These are phyloP conservation scores for Capromys pilorides DNA, from an alignment of 2,797 vertebrate species.

Conservation along the genomic window DNA sequence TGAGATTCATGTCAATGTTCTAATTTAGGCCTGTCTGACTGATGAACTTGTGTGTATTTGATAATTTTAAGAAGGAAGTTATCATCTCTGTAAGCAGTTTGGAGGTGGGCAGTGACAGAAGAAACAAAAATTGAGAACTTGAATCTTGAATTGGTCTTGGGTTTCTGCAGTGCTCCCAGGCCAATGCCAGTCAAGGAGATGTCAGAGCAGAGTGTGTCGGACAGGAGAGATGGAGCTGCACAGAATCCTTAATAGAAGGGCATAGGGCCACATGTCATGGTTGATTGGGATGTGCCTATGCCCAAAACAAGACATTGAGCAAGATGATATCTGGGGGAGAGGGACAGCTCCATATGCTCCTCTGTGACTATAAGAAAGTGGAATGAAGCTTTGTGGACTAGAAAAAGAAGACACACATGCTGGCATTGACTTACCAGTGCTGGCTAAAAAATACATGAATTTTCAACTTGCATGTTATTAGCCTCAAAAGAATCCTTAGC, in stretches of 20 bases:
- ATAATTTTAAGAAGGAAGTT: slow-evolving; percentile 20
- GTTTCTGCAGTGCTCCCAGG: neutral
- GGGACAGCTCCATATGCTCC: neutral
- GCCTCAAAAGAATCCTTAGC: neutral
- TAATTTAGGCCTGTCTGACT: neutral
- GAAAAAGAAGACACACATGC: neutral
- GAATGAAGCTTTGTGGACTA: neutral
- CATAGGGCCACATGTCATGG: neutral
- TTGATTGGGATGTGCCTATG: slow-evolving; percentile 22
- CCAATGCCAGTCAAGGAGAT: neutral
- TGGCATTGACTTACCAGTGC: neutral
- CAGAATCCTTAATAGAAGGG: neutral
- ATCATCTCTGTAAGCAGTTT: neutral
- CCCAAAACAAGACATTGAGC: neutral
- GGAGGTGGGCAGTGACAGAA: neutral
- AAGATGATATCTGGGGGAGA: neutral
- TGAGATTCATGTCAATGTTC: neutral
- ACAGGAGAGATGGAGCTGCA: neutral
- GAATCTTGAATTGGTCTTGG: neutral
- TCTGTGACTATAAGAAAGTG: neutral
- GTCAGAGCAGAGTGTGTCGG: neutral
- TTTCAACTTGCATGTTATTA: slow-evolving; percentile 1
- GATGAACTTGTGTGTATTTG: neutral
- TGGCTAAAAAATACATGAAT: neutral
- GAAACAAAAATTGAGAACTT: slow-evolving; percentile 4